Evolutionary conservation across 2,888 invertebrate genomes (phyloP).

Genomic region (Drosophila neonasuta): DNA sequence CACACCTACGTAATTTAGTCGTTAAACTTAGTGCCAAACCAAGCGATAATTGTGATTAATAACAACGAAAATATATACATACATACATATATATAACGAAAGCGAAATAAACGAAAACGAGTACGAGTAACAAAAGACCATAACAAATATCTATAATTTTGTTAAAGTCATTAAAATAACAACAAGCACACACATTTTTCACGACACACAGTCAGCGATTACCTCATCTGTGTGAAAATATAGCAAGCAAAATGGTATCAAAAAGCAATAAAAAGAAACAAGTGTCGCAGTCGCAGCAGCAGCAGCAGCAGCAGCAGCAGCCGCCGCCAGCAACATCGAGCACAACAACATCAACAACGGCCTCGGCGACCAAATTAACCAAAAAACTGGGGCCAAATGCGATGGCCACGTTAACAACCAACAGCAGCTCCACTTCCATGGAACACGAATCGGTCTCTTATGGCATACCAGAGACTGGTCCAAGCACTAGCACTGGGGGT

Average conservation of each 20-base stretch:
- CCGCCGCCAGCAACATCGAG: constrained; percentile 64
- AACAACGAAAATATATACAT: constrained; percentile 20
- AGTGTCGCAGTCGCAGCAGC: constrained; percentile 59
- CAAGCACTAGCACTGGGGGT: constrained; percentile 20
- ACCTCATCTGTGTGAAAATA: constrained; percentile 66
- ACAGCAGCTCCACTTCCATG: constrained; percentile 67
- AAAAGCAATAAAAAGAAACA: constrained; percentile 78
- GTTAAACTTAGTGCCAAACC: constrained; percentile 41
- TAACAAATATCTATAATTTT: constrained; percentile 22
- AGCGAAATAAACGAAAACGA: constrained; percentile 13
- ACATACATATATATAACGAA: constrained; percentile 3
- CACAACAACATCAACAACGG: constrained; percentile 68
- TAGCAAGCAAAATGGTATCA: constrained; percentile 77
- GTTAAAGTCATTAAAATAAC: constrained; percentile 37
- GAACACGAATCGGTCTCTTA: constrained; percentile 68
- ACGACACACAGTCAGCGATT: constrained; percentile 56
- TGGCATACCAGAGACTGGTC: constrained; percentile 28
- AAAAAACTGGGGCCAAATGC: constrained; percentile 69
- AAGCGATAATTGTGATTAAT: constrained; percentile 67
- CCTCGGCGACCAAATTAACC: constrained; percentile 70
- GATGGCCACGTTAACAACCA: constrained; percentile 61
- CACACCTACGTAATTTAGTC: constrained; percentile 6
- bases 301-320: constrained; percentile 34
- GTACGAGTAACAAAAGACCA: constrained; percentile 22
- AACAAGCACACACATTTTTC: constrained; percentile 37